Percentiles rank a stretch among this genome's conserved stretches.
These are phyloP conservation scores for Norana najaformis DNA, from an alignment of 2,888 invertebrate genomes.

Conservation along the genomic window DNA sequence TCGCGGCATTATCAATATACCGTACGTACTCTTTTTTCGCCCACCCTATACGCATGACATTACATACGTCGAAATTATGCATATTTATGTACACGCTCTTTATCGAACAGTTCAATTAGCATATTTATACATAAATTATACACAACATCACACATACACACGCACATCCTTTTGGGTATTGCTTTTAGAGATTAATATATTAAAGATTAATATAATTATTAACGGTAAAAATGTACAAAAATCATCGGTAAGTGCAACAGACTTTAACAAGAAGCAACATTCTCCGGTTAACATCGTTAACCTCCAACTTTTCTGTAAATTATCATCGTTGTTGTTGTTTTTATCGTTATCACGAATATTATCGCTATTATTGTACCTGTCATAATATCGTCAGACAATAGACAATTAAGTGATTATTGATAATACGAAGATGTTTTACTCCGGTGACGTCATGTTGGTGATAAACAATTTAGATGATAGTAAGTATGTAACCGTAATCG, in stretches of 20 bases:
- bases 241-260: neutral
- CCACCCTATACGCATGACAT: neutral
- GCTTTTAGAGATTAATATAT: slow-evolving; percentile 8
- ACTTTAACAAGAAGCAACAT: neutral
- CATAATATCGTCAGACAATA: no score
- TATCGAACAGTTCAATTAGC: neutral
- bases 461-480: neutral
- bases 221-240: neutral
- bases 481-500: no score
- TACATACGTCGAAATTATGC: neutral
- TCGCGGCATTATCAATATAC: neutral
- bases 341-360: no score
- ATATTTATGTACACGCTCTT: neutral
- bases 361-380: no score
- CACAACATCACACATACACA: neutral
- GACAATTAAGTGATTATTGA: no score
- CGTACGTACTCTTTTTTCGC: neutral
- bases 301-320: no score
- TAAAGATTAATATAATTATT: neutral
- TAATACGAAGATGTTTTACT: no score
- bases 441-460: neutral
- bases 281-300: neutral
- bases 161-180: neutral
- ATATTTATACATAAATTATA: slow-evolving; percentile 21
- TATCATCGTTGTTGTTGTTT: no score